Evolutionary conservation across 2,888 invertebrate species (phyloP), one percentile per base, ranked within the genome.

Genomic region (Ganaspis brasiliensis): DNA sequence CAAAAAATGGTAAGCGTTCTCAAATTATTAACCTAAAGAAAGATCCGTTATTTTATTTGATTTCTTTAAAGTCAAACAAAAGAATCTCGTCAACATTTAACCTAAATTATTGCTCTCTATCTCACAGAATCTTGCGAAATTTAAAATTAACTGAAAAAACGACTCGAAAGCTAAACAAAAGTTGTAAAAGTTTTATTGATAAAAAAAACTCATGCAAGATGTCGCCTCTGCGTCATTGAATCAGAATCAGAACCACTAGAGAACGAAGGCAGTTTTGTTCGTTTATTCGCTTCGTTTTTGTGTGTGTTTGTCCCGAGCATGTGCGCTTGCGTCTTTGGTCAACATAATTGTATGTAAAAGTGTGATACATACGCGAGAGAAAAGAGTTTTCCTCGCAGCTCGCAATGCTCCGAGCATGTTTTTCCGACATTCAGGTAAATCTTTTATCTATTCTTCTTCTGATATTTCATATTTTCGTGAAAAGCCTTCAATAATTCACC

Each of bases 361-460:
- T 59, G 26, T 59, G n/a, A n/a, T n/a, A n/a, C n/a, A n/a, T n/a
- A n/a, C n/a, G n/a, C 57, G 57, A 67, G 59, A 59, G 35, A 31
- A 59, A 35, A 31, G n/a, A 24, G 19, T 26, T 67, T 67, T 67
- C 45, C 40, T 63, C 63, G 63, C 67, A n/a, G 45, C 45, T 67
- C 45, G 45, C 67, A 45, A 67, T 67, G 67, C 67, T 67, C 21
- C 45, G 40, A 67, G 67, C 67, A 67, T 67, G 67, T 67, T 45
- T 67, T 67, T 67, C 67, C 45, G 67, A 59, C 59, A 59, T 67
- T 67, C 67, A 67, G 67, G 67, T 67, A 67, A 67, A 67, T 67
- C 67, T 67, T 67, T 67, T n/a, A 26, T 16, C 9, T 67, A n/a
- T 67, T 67, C n/a, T 45, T n/a, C 24, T 8, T 21, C n/a, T 67